Evolutionary conservation across 2,113 vertebrate species (phyloP).

Genomic region (Ranitomeya imitator): DNA sequence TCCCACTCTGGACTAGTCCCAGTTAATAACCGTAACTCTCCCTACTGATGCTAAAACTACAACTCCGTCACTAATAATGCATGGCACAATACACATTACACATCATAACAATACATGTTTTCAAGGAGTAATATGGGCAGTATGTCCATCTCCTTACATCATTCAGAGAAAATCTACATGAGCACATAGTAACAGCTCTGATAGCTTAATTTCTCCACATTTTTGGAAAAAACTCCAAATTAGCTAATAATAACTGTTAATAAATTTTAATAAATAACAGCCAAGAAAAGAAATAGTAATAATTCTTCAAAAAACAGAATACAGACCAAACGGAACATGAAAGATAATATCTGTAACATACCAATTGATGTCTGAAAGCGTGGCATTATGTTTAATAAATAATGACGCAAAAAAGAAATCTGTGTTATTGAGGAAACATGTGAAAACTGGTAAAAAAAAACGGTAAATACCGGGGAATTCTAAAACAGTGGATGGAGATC

Average conservation of each 20-base stretch:
- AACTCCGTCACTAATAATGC: too few species aligned
- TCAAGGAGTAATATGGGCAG: too few species aligned
- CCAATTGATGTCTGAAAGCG: background rate
- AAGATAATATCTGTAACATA: background rate
- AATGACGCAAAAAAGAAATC: background rate
- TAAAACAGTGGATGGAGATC: background rate
- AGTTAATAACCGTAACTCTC: too few species aligned
- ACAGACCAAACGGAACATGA: background rate
- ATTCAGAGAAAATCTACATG: background rate
- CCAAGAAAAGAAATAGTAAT: background rate
- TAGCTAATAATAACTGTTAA: too few species aligned
- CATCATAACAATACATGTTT: too few species aligned
- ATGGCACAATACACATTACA: too few species aligned
- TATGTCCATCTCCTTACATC: too few species aligned
- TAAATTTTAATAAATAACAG: background rate
- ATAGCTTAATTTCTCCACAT: background rate
- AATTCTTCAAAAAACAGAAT: background rate
- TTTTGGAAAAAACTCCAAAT: background rate
- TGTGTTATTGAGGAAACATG: background rate
- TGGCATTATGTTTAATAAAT: background rate
- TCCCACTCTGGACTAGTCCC: too few species aligned
- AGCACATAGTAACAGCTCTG: background rate
- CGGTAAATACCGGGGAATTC: background rate
- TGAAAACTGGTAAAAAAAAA: background rate
- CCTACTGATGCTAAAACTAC: too few species aligned